Evolutionary conservation across 2,797 vertebrate genomes (phyloP).

Genomic region (Micromesistius poutassou): DNA sequence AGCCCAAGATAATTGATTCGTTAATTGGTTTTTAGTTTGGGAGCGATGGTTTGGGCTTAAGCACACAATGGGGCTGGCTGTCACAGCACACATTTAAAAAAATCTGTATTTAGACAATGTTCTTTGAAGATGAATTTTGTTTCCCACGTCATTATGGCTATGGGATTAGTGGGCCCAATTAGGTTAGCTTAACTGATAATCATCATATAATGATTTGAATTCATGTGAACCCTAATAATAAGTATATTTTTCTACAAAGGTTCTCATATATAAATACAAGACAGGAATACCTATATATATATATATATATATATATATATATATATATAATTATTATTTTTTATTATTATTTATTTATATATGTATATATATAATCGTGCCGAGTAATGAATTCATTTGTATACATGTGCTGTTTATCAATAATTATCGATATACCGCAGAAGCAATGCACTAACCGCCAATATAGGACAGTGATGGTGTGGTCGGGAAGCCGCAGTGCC

Average conservation of each 20-base stretch:
- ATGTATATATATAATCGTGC: not conserved
- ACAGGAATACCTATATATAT: too few species aligned
- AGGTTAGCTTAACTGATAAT: constrained; percentile 15
- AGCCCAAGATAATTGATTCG: constrained; percentile 49
- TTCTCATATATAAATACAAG: not conserved
- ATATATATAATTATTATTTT: too few species aligned
- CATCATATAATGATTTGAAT: not conserved
- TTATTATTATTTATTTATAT: too few species aligned
- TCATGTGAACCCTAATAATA: not conserved
- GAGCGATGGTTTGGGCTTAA: constrained; percentile 23
- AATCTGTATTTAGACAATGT: constrained; percentile 24
- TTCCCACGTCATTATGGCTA: not conserved
- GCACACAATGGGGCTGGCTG: not conserved
- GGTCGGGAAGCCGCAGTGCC: constrained; percentile 28
- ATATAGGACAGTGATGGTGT: not conserved
- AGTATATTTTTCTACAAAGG: not conserved
- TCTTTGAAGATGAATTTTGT: constrained; percentile 16
- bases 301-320: too few species aligned
- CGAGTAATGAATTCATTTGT: not conserved
- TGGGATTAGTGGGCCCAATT: not conserved
- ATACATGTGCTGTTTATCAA: not conserved
- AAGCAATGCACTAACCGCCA: not conserved
- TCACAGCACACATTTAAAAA: not conserved
- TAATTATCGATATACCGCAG: not conserved
- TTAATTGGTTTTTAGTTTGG: constrained; percentile 55